Evolutionary conservation across 2,113 vertebrate species (phyloP).

Genomic region (Garra rufa): DNA sequence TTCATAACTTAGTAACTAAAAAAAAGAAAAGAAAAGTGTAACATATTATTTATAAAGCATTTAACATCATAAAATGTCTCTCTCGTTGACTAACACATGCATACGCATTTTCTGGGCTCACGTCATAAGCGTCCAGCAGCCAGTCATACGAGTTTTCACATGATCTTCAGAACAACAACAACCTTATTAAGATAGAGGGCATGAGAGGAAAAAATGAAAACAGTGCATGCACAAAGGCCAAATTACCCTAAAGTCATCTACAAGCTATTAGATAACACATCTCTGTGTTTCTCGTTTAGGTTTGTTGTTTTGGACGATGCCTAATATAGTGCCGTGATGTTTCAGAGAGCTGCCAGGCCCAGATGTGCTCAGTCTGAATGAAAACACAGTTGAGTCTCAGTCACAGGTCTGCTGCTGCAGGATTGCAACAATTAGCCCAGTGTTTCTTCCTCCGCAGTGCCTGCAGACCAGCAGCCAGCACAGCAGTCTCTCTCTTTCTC

Average conservation of each 20-base stretch:
- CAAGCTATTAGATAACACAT: constrained; percentile 68
- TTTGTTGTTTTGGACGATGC: constrained; percentile 24
- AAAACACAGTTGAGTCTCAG: constrained; percentile 61
- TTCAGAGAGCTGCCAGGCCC: constrained; percentile 2
- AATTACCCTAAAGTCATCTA: constrained; percentile 53
- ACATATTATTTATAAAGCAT: background rate
- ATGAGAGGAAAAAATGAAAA: background rate
- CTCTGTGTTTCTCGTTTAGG: constrained; percentile 66
- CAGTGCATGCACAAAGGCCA: constrained; percentile 43
- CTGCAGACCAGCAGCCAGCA: constrained; percentile 1
- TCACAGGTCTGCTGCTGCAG: constrained; percentile 32
- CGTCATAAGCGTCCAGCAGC: constrained; percentile 27
- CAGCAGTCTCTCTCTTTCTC: constrained; percentile 26
- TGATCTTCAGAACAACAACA: constrained; percentile 68
- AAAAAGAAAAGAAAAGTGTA: background rate
- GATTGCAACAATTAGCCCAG: constrained; percentile 48
- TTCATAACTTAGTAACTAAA: background rate
- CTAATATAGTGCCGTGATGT: constrained; percentile 43
- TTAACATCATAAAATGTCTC: background rate
- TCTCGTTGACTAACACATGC: background rate
- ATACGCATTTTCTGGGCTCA: background rate
- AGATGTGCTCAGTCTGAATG: constrained; percentile 61
- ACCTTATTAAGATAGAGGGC: constrained; percentile 57
- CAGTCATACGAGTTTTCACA: constrained; percentile 76
- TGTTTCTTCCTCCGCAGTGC: constrained; percentile 42